Evolutionary conservation across 1,140 invertebrate genomes (phyloP).

Genomic region (Cepaea nemoralis): DNA sequence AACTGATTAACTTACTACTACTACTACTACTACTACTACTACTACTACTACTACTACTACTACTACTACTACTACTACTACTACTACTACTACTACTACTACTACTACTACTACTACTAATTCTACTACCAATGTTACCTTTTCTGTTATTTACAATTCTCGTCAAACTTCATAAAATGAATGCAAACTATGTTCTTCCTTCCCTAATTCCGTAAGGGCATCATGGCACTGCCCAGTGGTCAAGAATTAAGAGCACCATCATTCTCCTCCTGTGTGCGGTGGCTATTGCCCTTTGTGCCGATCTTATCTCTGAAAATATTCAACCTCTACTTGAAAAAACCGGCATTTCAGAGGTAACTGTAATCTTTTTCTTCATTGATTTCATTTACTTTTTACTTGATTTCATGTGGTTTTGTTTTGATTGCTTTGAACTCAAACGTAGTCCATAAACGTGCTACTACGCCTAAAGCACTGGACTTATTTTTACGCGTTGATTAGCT

Average conservation of each 20-base stretch:
- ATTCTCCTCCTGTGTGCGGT: slow-evolving; percentile 61
- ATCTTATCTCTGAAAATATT: slow-evolving; percentile 66
- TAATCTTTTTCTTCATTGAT: no score
- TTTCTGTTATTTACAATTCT: not conserved
- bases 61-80: slow-evolving; percentile 7
- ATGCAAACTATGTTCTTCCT: not conserved
- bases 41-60: no score
- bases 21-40: no score
- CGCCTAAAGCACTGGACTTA: no score
- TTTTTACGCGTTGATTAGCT: no score
- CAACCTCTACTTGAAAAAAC: slow-evolving; percentile 56
- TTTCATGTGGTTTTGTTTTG: no score
- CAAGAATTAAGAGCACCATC: slow-evolving; percentile 58
- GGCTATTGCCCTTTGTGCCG: slow-evolving; percentile 65
- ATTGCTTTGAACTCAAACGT: no score
- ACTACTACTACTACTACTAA: slow-evolving; percentile 9
- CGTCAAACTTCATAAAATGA: not conserved
- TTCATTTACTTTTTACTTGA: no score
- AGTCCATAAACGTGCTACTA: no score
- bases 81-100: slow-evolving; percentile 11
- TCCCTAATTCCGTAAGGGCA: not conserved
- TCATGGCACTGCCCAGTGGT: slow-evolving; percentile 59
- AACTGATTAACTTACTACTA: no score
- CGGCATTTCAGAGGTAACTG: slow-evolving; percentile 63
- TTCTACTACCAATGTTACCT: not conserved